Conservation (phyloP, 2,113 vertebrate genomes). For the Abramis brama region DNA sequence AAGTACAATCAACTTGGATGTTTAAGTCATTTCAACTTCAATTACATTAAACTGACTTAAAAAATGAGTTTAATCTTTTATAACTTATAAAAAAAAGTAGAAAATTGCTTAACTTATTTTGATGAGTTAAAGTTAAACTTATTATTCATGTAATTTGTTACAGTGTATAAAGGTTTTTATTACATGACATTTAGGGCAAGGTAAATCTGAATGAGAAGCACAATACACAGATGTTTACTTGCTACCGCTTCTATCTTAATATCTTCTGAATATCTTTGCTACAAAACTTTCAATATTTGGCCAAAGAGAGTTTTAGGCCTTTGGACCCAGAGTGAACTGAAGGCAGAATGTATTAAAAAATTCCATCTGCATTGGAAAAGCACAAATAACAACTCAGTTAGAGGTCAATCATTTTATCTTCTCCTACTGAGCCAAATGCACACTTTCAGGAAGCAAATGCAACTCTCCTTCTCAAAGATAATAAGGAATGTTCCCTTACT, state of each 20-base stretch:
- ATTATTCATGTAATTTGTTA: no score
- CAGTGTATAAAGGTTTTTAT: background rate
- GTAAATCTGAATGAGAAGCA: background rate
- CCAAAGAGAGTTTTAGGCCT: background rate
- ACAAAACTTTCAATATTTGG: background rate
- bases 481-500: background rate
- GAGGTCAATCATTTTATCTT: background rate
- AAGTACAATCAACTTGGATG: no score
- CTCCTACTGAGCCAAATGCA: background rate
- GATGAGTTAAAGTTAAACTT: no score
- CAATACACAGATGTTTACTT: background rate
- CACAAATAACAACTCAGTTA: constrained; percentile 10
- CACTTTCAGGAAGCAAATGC: background rate
- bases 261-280: background rate
- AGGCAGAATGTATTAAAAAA: background rate
- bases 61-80: no score
- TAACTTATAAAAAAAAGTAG: no score
- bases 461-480: constrained; percentile 9
- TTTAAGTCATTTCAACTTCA: no score
- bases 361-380: background rate
- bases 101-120: no score
- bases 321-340: background rate
- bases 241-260: background rate
- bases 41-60: no score
- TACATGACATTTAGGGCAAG: background rate